Evolutionary conservation across 2,113 vertebrate genomes (phyloP).

Genomic region (Sula dactylatra): DNA sequence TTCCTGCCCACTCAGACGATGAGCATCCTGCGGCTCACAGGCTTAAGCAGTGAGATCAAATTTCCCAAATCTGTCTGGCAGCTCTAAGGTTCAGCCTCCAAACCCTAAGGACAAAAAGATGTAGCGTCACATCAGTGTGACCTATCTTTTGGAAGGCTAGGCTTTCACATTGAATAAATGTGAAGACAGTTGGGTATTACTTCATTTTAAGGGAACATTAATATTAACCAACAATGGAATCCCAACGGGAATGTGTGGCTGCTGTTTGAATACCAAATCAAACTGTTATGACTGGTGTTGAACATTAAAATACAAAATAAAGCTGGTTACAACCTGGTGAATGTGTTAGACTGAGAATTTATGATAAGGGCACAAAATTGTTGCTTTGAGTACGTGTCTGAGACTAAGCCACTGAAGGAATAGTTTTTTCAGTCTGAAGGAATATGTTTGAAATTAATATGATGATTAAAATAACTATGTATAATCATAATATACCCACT

Average conservation of each 20-base stretch:
- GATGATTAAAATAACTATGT: background rate
- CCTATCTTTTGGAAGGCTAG: background rate
- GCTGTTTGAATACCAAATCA: slow-evolving; percentile 39
- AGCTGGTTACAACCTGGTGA: background rate
- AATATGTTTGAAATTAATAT: background rate
- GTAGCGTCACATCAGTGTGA: background rate
- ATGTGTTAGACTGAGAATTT: slow-evolving; percentile 6
- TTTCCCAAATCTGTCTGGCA: background rate
- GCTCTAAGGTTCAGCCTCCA: background rate
- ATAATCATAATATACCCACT: background rate
- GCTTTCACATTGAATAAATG: slow-evolving; percentile 22
- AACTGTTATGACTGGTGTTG: slow-evolving; percentile 21
- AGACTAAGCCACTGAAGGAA: background rate
- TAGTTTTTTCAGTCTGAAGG: background rate
- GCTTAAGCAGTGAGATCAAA: background rate
- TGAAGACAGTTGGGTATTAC: background rate
- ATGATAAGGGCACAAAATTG: background rate
- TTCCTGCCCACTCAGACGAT: background rate
- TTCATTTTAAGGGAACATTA: slow-evolving; percentile 54
- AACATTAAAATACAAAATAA: slow-evolving; percentile 40
- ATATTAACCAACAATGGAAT: slow-evolving; percentile 51
- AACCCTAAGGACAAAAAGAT: slow-evolving; percentile 22
- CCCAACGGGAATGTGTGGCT: background rate
- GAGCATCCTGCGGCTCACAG: slow-evolving; percentile 10
- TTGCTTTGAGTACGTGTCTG: background rate